Conservation (phyloP, 2,888 invertebrate genomes). For the Dyspetes luteomarginatus region DNA sequence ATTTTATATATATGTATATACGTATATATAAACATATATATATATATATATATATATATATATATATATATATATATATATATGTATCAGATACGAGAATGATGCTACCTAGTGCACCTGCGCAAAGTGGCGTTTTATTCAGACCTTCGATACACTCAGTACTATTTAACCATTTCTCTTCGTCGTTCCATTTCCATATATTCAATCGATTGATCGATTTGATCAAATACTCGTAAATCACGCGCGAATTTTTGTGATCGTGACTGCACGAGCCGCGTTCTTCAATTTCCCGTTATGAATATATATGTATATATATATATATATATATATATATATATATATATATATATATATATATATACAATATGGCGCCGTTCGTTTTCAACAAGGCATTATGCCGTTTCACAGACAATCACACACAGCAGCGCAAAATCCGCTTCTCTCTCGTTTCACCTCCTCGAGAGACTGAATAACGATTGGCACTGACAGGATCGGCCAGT, state of each 20-base stretch:
- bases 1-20: no score
- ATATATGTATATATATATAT: conserved; percentile 2
- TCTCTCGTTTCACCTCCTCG: conserved; percentile 13
- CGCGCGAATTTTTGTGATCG: neutral
- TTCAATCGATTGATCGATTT: conserved; percentile 25
- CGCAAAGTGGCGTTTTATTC: neutral
- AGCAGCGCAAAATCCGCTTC: neutral
- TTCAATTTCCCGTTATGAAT: neutral
- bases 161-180: conserved; percentile 20
- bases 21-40: no score
- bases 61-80: no score
- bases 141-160: neutral
- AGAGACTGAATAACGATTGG: conserved; percentile 57
- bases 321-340: neutral
- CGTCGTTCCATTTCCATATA: neutral
- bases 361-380: conserved; percentile 27
- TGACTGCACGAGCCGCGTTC: neutral
- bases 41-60: no score
- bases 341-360: conserved; percentile 3
- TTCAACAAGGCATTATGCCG: conserved; percentile 49
- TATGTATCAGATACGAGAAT: neutral
- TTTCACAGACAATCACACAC: conserved; percentile 26
- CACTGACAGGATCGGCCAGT: conserved; percentile 55
- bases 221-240: conserved; percentile 31
- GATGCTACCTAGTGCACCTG: conserved; percentile 20